phyloP scores from a whole-genome alignment of 2,888 invertebrate genomes.

The Sminthurides aquaticus region DNA sequence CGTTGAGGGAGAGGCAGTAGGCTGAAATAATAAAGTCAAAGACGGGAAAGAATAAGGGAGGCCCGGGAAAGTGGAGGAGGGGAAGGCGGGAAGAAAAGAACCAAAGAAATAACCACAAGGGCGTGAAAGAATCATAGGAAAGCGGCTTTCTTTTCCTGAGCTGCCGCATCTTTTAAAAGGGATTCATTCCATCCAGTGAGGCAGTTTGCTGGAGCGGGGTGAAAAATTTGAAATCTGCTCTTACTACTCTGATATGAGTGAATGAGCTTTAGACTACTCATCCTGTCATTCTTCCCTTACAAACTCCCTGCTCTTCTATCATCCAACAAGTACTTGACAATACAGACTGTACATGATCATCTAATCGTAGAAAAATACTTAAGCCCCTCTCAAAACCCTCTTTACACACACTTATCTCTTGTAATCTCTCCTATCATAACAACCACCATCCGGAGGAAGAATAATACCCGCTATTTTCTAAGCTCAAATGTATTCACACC shows the following conservation, averaged over 20 bases:
- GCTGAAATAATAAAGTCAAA: background rate
- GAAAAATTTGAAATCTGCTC: background rate
- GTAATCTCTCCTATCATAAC: background rate
- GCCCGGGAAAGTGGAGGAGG: background rate
- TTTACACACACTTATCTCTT: background rate
- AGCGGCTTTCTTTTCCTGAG: constrained; percentile 22
- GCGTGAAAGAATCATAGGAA: constrained; percentile 23
- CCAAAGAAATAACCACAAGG: constrained; percentile 24
- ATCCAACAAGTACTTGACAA: background rate
- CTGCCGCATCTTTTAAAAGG: background rate
- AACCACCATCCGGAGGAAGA: no score
- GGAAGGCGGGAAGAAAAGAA: background rate
- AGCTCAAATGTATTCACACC: no score
- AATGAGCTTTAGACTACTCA: background rate
- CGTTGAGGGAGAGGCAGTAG: background rate
- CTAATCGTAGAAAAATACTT: background rate
- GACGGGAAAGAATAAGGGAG: background rate
- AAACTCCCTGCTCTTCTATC: background rate
- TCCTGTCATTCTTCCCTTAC: background rate
- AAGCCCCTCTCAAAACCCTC: background rate
- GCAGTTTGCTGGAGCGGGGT: background rate
- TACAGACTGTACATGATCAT: background rate
- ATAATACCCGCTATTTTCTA: no score
- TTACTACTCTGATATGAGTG: background rate
- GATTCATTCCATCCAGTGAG: background rate